Conservation (phyloP, 2,113 vertebrate genomes). For the Propithecus coquereli region DNA sequence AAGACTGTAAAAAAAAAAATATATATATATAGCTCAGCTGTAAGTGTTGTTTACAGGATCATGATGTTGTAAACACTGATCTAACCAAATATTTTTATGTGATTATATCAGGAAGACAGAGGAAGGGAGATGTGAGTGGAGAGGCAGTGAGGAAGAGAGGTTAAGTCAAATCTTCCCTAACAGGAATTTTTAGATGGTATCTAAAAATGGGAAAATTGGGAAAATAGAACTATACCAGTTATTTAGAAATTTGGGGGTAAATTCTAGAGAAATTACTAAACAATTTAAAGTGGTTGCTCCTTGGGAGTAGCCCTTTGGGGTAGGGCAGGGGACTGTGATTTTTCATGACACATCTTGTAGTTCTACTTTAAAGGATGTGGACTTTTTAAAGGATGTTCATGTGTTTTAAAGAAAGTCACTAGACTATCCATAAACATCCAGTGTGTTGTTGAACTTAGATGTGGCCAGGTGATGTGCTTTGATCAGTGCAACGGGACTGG, state of each 20-base stretch:
- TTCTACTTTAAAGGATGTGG: neutral
- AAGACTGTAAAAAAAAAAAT: too few species aligned
- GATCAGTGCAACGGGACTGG: neutral
- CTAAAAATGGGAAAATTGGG: neutral
- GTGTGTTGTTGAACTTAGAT: neutral
- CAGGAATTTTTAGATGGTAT: neutral
- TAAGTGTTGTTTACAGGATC: neutral
- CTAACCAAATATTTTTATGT: neutral
- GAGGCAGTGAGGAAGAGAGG: neutral
- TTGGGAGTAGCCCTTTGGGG: neutral
- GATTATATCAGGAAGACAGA: neutral
- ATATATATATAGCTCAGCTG: neutral
- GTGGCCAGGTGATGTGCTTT: neutral
- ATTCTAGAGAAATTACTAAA: neutral
- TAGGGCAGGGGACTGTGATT: neutral
- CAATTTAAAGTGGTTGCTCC: neutral
- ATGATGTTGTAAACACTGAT: neutral
- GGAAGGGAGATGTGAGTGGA: neutral
- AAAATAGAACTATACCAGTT: neutral
- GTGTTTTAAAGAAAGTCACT: neutral
- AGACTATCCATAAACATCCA: neutral
- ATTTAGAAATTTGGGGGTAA: neutral
- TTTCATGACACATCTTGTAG: neutral
- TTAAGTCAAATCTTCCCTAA: neutral
- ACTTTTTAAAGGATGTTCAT: neutral